phyloP scores from a whole-genome alignment of 1,140 invertebrate species.

The Palaemon carinicauda region DNA sequence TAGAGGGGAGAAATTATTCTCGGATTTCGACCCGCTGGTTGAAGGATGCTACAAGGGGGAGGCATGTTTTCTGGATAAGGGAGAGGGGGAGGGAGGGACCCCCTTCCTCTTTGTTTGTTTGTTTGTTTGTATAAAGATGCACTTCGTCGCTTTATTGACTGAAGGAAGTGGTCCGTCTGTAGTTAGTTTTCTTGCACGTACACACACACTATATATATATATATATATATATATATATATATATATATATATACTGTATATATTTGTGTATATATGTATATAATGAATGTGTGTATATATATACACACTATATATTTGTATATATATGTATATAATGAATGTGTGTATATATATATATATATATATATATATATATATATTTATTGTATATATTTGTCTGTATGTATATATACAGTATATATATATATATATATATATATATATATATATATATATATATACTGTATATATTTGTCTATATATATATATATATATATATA shows the following conservation, averaged over 20 bases:
- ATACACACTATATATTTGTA: background rate
- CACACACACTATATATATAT: background rate
- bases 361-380: background rate
- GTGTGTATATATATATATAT: background rate
- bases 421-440: background rate
- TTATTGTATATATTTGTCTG: background rate
- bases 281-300: too few species aligned
- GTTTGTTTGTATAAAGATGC: background rate
- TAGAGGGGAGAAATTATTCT: slow-evolving; percentile 34
- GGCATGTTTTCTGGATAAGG: background rate
- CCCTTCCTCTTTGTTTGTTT: background rate
- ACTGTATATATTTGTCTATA: background rate
- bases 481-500: background rate
- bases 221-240: background rate
- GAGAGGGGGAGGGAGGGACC: background rate
- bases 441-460: too few species aligned
- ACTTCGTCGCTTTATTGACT: too few species aligned
- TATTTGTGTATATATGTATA: background rate
- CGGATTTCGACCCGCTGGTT: background rate
- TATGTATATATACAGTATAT: background rate
- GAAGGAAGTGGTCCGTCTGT: too few species aligned
- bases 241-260: background rate
- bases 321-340: background rate
- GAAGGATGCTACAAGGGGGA: background rate
- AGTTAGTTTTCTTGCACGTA: too few species aligned